A percentile compares a stretch with the other conserved stretches of the same genome.
These are phyloP conservation scores for Agonopterix subpropinquella DNA, from an alignment of 2,888 invertebrate genomes.

Conservation along the genomic window DNA sequence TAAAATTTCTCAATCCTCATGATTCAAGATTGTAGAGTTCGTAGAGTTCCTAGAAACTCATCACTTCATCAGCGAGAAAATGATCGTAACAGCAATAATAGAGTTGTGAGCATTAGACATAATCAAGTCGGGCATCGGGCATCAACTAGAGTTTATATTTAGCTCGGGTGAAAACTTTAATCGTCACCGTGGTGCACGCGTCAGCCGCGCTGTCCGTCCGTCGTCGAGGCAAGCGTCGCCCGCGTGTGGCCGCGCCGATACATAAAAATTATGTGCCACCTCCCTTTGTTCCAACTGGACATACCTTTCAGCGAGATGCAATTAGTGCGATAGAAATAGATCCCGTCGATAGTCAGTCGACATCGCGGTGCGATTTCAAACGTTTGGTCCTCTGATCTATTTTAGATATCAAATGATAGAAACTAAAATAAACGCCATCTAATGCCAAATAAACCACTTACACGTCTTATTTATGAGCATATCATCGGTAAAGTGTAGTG, in stretches of 20 bases:
- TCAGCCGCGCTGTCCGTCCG: constrained; percentile 60
- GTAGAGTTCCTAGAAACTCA: too few species aligned
- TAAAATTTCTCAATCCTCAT: too few species aligned
- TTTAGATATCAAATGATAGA: constrained; percentile 66
- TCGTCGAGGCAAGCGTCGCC: constrained; percentile 39
- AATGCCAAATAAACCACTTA: constrained; percentile 40
- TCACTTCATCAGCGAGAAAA: constrained; percentile 15
- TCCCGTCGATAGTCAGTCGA: constrained; percentile 61
- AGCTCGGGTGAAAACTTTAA: constrained; percentile 70
- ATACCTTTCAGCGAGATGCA: constrained; percentile 75
- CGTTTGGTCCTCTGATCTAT: constrained; percentile 69
- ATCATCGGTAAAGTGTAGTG: constrained; percentile 19
- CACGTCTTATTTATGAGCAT: constrained; percentile 26
- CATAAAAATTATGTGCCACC: constrained; percentile 69
- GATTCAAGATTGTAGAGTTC: too few species aligned
- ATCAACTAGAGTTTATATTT: constrained; percentile 53
- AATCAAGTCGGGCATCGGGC: constrained; percentile 29
- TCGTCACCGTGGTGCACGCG: constrained; percentile 57
- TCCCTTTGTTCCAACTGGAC: constrained; percentile 73
- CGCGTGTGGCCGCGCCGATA: constrained; percentile 68
- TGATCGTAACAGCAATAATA: constrained; percentile 19
- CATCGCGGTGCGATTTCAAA: constrained; percentile 62
- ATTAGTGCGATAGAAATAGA: constrained; percentile 71
- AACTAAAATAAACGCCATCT: constrained; percentile 30
- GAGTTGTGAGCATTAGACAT: constrained; percentile 24